These are phyloP conservation scores for Bufo bufo DNA, from an alignment of 2,113 vertebrate genomes.

Conservation along the genomic window DNA sequence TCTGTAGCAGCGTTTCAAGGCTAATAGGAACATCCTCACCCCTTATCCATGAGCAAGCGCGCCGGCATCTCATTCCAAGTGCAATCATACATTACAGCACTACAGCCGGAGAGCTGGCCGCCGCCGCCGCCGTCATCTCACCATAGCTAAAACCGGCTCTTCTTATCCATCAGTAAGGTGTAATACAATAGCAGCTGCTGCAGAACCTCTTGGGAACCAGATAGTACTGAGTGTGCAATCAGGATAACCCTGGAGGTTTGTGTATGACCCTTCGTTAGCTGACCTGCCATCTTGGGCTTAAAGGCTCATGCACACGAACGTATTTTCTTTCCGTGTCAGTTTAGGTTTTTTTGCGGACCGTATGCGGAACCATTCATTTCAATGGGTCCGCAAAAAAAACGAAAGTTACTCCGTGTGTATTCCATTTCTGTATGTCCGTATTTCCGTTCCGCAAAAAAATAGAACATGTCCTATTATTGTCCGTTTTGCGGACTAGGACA, in stretches of 20 bases:
- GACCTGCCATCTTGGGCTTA: background rate
- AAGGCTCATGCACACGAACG: no score
- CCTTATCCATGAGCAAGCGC: background rate
- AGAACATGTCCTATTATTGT: no score
- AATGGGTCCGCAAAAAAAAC: no score
- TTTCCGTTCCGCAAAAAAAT: no score
- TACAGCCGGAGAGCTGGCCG: background rate
- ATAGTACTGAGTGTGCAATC: background rate
- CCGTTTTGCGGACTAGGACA: no score
- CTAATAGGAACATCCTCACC: constrained; percentile 24
- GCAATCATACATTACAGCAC: constrained; percentile 6
- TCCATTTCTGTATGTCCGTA: no score
- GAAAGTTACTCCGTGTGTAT: no score
- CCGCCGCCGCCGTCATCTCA: background rate
- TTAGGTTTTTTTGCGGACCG: no score
- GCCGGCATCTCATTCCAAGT: background rate
- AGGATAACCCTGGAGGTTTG: background rate
- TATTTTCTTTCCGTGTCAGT: no score
- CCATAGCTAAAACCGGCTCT: background rate
- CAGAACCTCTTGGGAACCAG: constrained; percentile 13
- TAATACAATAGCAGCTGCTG: background rate
- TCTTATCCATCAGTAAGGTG: background rate
- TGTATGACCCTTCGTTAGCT: background rate
- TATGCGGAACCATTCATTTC: no score
- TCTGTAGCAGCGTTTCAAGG: constrained; percentile 23